A percentile compares a stretch with the other conserved stretches of the same genome.
Evolutionary conservation across 2,888 invertebrate genomes (phyloP).

Genomic region (Diogma glabrata): DNA sequence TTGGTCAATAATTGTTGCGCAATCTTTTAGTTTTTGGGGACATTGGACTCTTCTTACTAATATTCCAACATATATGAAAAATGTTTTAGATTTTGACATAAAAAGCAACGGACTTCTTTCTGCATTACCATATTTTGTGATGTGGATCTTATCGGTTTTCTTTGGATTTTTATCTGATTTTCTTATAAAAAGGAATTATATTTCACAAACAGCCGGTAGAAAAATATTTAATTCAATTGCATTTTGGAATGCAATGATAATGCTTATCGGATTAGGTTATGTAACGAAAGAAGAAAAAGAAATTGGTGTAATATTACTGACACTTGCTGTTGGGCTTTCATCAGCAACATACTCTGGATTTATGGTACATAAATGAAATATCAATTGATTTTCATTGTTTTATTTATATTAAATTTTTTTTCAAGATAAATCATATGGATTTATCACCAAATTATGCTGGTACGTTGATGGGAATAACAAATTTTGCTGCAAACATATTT

Average conservation of each 20-base stretch:
- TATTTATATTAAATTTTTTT: too few species aligned
- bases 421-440: slow-evolving; percentile 62
- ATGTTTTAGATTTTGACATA: slow-evolving; percentile 57
- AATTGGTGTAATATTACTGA: slow-evolving; percentile 47
- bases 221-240: slow-evolving; percentile 29
- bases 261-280: slow-evolving; percentile 44
- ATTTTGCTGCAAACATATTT: slow-evolving; percentile 56
- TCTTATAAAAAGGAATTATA: slow-evolving; percentile 33
- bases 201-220: slow-evolving; percentile 24
- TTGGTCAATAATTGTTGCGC: slow-evolving; percentile 43
- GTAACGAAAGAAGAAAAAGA: slow-evolving; percentile 23
- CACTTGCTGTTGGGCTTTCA: slow-evolving; percentile 55
- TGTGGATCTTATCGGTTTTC: slow-evolving; percentile 43
- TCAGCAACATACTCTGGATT: slow-evolving; percentile 54
- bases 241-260: slow-evolving; percentile 48
- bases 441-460: slow-evolving; percentile 68
- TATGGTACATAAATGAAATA: slow-evolving; percentile 35
- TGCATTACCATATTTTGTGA: slow-evolving; percentile 43
- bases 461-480: slow-evolving; percentile 66
- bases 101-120: slow-evolving; percentile 42
- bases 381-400: slow-evolving; percentile 21
- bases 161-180: slow-evolving; percentile 41
- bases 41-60: slow-evolving; percentile 60
- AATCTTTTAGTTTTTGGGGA: slow-evolving; percentile 60
- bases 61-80: slow-evolving; percentile 57